Percentiles rank a stretch among this genome's conserved stretches.
These are phyloP conservation scores for Andrena fulva DNA, from an alignment of 2,888 invertebrate species.

Conservation along the genomic window DNA sequence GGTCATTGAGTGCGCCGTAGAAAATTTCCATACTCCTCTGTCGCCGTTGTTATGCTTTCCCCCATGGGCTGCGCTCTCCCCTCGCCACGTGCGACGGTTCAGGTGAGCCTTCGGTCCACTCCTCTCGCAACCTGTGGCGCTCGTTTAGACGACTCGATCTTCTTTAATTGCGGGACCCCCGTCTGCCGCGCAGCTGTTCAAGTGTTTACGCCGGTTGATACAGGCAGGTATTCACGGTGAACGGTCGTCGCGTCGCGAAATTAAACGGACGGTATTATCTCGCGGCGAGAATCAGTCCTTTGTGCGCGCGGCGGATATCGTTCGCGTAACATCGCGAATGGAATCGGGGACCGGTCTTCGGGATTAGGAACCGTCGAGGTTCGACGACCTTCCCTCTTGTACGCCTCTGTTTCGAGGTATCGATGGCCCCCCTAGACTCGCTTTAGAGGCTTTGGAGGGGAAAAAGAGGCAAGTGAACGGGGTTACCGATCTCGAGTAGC, in stretches of 20 bases:
- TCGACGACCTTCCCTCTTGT: conserved; percentile 52
- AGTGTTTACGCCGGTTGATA: conserved; percentile 14
- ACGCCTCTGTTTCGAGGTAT: conserved; percentile 32
- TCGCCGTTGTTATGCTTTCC: not conserved
- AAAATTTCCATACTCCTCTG: conserved; percentile 21
- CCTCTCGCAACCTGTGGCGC: not conserved
- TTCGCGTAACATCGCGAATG: conserved; percentile 65
- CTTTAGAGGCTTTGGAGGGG: conserved; percentile 16
- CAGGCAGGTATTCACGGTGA: conserved; percentile 9
- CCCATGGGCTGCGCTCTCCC: not conserved
- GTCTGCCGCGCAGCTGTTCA: too few relatives aligned
- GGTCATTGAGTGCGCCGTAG: conserved; percentile 26
- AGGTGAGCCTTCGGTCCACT: not conserved
- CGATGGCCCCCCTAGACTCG: conserved; percentile 7
- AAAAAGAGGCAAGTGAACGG: conserved; percentile 52
- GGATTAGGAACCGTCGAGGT: conserved; percentile 63
- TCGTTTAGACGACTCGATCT: not conserved
- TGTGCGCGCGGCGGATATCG: conserved; percentile 50
- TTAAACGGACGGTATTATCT: conserved; percentile 31
- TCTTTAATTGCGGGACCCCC: not conserved
- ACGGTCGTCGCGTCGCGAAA: conserved; percentile 1
- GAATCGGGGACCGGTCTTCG: conserved; percentile 64
- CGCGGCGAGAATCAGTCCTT: conserved; percentile 32
- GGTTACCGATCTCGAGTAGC: conserved; percentile 66
- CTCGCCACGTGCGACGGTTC: not conserved